phyloP scores from a whole-genome alignment of 2,113 vertebrate species.

The Poicephalus meyeri region DNA sequence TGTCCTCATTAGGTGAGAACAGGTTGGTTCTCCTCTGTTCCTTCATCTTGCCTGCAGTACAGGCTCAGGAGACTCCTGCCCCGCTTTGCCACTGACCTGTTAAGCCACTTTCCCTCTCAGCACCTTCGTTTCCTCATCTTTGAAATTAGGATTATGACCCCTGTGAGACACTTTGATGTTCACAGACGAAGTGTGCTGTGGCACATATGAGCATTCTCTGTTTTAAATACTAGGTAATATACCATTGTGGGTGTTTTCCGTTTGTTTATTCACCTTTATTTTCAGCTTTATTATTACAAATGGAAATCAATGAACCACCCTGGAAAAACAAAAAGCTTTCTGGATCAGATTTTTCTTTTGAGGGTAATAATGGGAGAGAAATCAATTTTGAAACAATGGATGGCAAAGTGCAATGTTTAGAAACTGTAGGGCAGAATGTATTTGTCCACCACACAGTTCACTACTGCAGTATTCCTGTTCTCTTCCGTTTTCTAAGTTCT shows the following conservation, averaged over 20 bases:
- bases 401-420: background rate
- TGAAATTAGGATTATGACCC: slow-evolving; percentile 23
- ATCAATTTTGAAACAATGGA: slow-evolving; percentile 11
- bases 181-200: background rate
- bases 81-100: background rate
- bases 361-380: slow-evolving; percentile 1
- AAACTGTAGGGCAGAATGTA: background rate
- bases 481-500: background rate
- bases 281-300: background rate
- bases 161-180: slow-evolving; percentile 11
- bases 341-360: background rate
- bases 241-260: fast-evolving
- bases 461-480: background rate
- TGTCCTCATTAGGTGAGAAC: background rate
- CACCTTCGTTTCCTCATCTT: slow-evolving; percentile 16
- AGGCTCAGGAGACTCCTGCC: background rate
- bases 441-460: background rate
- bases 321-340: background rate
- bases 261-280: background rate
- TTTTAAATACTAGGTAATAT: background rate
- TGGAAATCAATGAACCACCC: background rate
- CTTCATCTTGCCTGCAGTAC: background rate
- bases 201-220: background rate
- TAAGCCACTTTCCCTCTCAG: slow-evolving; percentile 24
- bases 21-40: background rate